phyloP scores from a whole-genome alignment of 1,140 invertebrate genomes.

The Ceratosolen solmsi region DNA sequence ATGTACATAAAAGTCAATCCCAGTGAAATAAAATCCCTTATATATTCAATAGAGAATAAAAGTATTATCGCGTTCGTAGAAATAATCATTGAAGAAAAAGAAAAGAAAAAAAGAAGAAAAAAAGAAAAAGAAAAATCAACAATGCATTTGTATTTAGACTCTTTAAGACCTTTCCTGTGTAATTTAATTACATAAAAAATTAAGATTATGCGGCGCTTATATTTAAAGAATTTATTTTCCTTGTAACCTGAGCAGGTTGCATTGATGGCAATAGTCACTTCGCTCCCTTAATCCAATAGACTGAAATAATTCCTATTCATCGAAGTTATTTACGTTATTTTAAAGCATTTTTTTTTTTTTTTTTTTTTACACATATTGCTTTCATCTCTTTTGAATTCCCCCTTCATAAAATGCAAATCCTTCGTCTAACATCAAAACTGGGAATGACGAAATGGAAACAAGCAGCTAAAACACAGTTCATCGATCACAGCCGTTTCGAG shows the following conservation, averaged over 20 bases:
- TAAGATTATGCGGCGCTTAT: neutral
- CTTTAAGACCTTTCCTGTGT: too few relatives aligned
- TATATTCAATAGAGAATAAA: neutral
- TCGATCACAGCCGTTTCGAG: constrained; percentile 11
- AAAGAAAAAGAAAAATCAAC: too few relatives aligned
- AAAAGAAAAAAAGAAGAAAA: neutral
- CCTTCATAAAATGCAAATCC: neutral
- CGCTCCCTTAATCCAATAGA: too few relatives aligned
- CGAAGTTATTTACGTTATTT: too few relatives aligned
- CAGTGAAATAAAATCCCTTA: neutral
- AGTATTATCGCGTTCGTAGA: too few relatives aligned
- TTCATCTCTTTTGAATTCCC: neutral
- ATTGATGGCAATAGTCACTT: too few relatives aligned
- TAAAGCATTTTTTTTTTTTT: too few relatives aligned
- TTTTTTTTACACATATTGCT: neutral
- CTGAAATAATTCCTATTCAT: too few relatives aligned
- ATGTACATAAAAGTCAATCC: constrained; percentile 1
- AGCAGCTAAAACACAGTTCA: constrained; percentile 8
- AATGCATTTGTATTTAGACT: too few relatives aligned
- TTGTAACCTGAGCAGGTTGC: too few relatives aligned
- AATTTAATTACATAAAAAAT: too few relatives aligned
- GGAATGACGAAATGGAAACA: neutral
- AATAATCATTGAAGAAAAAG: neutral
- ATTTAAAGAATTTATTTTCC: constrained; percentile 8
- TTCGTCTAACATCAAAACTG: neutral